Conservation (phyloP, 2,888 invertebrate genomes). For the Dastarcus helophoroides region DNA sequence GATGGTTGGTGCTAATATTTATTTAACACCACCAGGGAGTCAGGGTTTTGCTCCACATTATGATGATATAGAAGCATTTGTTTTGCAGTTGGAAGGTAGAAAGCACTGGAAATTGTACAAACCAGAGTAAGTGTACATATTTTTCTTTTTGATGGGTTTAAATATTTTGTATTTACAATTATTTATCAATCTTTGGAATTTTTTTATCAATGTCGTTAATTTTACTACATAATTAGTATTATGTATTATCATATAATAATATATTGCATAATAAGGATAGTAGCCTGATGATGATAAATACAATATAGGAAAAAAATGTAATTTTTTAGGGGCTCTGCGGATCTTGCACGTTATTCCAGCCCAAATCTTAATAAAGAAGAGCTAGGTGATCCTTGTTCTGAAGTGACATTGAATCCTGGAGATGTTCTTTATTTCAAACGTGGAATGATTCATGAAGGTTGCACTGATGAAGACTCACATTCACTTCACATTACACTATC, state of each 20-base stretch:
- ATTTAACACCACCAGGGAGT: constrained; percentile 87
- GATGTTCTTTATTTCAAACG: constrained; percentile 91
- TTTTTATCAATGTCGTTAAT: no score
- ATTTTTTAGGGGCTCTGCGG: no score
- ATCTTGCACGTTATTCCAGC: constrained; percentile 74
- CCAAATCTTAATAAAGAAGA: constrained; percentile 61
- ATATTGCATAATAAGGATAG: no score
- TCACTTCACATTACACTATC: constrained; percentile 93
- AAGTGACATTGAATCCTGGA: constrained; percentile 69
- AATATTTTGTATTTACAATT: no score
- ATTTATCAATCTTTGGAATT: no score
- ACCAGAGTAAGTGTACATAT: constrained; percentile 44
- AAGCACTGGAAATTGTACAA: constrained; percentile 90
- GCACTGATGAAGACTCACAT: constrained; percentile 65
- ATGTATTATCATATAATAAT: no score
- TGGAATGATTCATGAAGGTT: constrained; percentile 77
- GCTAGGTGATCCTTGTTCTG: constrained; percentile 68
- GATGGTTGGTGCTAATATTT: constrained; percentile 91
- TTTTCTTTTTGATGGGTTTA: not conserved
- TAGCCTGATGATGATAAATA: no score
- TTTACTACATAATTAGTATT: no score
- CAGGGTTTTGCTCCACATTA: constrained; percentile 99
- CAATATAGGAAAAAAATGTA: no score
- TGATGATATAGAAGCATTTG: constrained; percentile 98
- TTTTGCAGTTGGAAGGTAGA: constrained; percentile 89